Percentiles rank a stretch among this genome's conserved stretches.
These are phyloP conservation scores for Coecobrya sp. DNA, from an alignment of 2,888 invertebrate species.

Conservation along the genomic window DNA sequence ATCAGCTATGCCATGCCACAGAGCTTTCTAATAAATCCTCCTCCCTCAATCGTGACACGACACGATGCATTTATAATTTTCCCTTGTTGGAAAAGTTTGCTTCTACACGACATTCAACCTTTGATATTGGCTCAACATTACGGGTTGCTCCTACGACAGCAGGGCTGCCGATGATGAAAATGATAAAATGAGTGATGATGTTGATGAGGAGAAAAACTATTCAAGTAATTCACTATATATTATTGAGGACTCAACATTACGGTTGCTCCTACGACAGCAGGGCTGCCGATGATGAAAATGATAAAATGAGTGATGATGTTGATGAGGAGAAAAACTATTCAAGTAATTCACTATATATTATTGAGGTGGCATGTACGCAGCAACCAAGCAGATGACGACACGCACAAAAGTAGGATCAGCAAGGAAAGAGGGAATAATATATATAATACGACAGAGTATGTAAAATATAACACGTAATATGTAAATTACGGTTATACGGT, in stretches of 20 bases:
- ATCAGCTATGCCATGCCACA: background rate
- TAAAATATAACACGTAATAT: background rate
- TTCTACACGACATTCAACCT: slow-evolving; percentile 28
- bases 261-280: slow-evolving; percentile 8
- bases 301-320: slow-evolving; percentile 49
- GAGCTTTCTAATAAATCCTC: slow-evolving; percentile 57
- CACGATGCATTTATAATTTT: slow-evolving; percentile 73
- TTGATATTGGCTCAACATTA: background rate
- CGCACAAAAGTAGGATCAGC: slow-evolving; percentile 18
- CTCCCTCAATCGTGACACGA: slow-evolving; percentile 24
- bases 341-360: slow-evolving; percentile 4
- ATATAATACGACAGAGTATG: no score
- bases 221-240: slow-evolving; percentile 16
- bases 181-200: no score
- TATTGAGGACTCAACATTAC: no score
- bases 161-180: no score
- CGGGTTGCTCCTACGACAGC: no score
- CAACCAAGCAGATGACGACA: slow-evolving; percentile 31
- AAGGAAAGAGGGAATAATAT: background rate
- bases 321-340: slow-evolving; percentile 46
- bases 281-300: background rate
- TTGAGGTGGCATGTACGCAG: background rate
- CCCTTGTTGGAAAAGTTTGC: slow-evolving; percentile 33
- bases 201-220: slow-evolving; percentile 48
- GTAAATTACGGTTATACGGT: slow-evolving; percentile 31